A percentile compares a stretch with the other conserved stretches of the same genome.
Conservation (phyloP, 2,888 invertebrate species). For the Oasisia sp. region DNA sequence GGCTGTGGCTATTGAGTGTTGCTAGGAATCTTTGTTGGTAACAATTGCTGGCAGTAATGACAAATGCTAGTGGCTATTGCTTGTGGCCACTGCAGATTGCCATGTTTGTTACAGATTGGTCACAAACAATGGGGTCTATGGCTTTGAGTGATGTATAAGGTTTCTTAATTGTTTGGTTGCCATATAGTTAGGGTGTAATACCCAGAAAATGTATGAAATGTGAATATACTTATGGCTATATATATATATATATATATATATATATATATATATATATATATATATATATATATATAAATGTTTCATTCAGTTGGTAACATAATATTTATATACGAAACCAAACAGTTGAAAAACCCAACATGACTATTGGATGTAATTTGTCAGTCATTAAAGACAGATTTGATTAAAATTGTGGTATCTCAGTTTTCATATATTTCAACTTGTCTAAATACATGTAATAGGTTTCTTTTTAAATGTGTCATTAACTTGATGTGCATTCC, state of each 20-base stretch:
- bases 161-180: slow-evolving; percentile 11
- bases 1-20: too few relatives aligned
- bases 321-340: neutral
- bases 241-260: neutral
- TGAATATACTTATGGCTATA: neutral
- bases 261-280: too few relatives aligned
- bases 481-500: neutral
- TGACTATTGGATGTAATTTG: neutral
- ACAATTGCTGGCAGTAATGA: too few relatives aligned
- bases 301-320: neutral
- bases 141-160: neutral
- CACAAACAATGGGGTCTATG: neutral
- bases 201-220: neutral
- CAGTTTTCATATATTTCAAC: neutral
- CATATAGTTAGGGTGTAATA: neutral
- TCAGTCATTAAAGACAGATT: slow-evolving; percentile 12
- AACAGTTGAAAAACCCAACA: neutral
- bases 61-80: too few relatives aligned
- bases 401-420: neutral
- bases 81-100: neutral
- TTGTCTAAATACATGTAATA: neutral
- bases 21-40: too few relatives aligned
- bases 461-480: too few relatives aligned
- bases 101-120: neutral
- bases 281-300: too few relatives aligned